phyloP scores from a whole-genome alignment of 2,113 vertebrate genomes.

The Phyllostomus discolor region DNA sequence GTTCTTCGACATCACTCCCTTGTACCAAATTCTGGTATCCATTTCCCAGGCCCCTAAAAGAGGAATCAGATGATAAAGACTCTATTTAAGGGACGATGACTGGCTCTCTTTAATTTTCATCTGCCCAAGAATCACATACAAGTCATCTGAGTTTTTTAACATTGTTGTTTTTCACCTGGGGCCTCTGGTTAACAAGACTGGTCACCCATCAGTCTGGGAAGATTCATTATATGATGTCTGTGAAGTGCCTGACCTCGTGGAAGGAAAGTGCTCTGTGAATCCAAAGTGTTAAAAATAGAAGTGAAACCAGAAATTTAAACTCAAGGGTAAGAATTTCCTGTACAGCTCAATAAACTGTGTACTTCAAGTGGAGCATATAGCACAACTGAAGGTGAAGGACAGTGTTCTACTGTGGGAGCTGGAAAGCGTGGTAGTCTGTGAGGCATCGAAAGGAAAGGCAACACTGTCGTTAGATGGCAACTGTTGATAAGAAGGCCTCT shows the following conservation, averaged over 20 bases:
- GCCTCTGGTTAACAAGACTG: not conserved
- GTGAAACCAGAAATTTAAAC: not conserved
- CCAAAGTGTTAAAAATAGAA: slow-evolving; percentile 40
- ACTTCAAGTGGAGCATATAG: not conserved
- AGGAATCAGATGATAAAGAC: not conserved
- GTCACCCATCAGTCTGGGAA: not conserved
- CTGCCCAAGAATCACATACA: accelerated
- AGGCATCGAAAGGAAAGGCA: not conserved
- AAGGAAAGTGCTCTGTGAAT: not conserved
- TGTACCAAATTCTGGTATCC: accelerated
- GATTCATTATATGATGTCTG: not conserved
- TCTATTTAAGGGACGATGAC: accelerated
- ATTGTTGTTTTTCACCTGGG: not conserved
- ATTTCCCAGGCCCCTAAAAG: accelerated
- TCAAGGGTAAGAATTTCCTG: not conserved
- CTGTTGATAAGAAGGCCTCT: too few species aligned
- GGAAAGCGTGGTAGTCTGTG: not conserved
- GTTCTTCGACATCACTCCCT: accelerated
- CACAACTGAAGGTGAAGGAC: not conserved
- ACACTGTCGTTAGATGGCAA: accelerated
- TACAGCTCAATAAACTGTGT: not conserved
- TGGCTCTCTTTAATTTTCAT: accelerated
- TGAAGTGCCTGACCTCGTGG: not conserved
- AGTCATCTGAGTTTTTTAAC: too few species aligned
- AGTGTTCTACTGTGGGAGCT: accelerated